A percentile compares a stretch with the other conserved stretches of the same genome.
Conservation (phyloP, 2,888 invertebrate genomes). For the Apamea monoglypha region DNA sequence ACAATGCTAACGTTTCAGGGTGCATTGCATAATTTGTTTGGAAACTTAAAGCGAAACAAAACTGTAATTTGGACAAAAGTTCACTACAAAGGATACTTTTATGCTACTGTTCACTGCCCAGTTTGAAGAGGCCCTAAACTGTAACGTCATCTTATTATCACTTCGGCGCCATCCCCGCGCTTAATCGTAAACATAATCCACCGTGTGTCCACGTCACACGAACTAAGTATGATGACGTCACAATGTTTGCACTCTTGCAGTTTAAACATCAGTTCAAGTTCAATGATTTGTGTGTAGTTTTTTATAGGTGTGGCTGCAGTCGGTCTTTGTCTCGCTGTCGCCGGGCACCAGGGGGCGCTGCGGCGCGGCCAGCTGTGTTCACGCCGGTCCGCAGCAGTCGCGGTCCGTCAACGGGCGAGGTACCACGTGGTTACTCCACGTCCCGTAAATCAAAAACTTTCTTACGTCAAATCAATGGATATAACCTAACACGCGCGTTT, state of each 20-base stretch:
- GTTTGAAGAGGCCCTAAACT: conserved; percentile 20
- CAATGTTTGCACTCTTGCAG: conserved; percentile 58
- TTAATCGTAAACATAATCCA: conserved; percentile 39
- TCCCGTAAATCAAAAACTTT: conserved; percentile 82
- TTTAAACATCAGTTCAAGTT: conserved; percentile 66
- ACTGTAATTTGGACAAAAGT: conserved; percentile 21
- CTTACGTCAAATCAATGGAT: conserved; percentile 90
- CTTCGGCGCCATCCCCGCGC: conserved; percentile 2
- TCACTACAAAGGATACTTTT: conserved; percentile 35
- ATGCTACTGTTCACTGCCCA: conserved; percentile 22
- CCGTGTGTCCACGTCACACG: conserved; percentile 35
- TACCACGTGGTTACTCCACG: conserved; percentile 73
- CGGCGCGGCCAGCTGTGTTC: conserved; percentile 74
- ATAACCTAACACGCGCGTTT: conserved; percentile 88
- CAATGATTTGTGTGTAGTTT: conserved; percentile 69
- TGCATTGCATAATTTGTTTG: conserved; percentile 31
- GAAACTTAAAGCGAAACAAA: conserved; percentile 36
- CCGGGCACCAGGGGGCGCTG: conserved; percentile 74
- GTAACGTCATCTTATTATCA: conserved; percentile 33
- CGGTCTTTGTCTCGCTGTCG: conserved; percentile 71
- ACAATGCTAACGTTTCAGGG: conserved; percentile 34
- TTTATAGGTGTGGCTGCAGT: conserved; percentile 75
- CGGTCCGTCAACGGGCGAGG: conserved; percentile 70
- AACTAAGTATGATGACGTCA: conserved; percentile 50
- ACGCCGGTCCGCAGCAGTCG: conserved; percentile 81